Evolutionary conservation across 2,797 vertebrate species (phyloP).

Genomic region (Enteromius paludinosus): DNA sequence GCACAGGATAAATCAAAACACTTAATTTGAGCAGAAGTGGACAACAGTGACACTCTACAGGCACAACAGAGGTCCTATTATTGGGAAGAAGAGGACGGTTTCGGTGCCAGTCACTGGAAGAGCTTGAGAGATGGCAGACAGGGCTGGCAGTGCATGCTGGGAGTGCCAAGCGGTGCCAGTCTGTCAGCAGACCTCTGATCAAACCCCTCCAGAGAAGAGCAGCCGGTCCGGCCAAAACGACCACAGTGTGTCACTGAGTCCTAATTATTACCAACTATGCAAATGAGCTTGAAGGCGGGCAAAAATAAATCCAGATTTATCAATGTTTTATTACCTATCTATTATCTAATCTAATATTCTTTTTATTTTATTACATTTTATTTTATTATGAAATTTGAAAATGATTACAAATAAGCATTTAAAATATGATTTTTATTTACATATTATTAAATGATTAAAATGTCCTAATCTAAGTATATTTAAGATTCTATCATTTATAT

Average conservation of each 20-base stretch:
- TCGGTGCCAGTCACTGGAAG: slow-evolving; percentile 58
- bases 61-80: slow-evolving; percentile 24
- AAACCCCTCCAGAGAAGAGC: slow-evolving; percentile 59
- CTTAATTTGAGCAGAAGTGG: slow-evolving; percentile 7
- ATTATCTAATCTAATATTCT: background rate
- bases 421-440: background rate
- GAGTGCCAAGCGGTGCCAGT: slow-evolving; percentile 75
- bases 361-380: too few relatives aligned
- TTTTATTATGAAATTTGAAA: background rate
- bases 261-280: background rate
- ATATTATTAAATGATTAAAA: background rate
- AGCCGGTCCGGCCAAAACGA: slow-evolving; percentile 9
- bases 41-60: slow-evolving; percentile 13
- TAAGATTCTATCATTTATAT: background rate
- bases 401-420: background rate
- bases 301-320: background rate
- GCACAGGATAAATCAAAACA: slow-evolving; percentile 12
- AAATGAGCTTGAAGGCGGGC: background rate
- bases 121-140: slow-evolving; percentile 40
- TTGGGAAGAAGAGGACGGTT: slow-evolving; percentile 11
- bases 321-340: too few relatives aligned
- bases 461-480: background rate
- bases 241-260: background rate
- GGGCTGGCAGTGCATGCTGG: slow-evolving; percentile 62
- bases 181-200: slow-evolving; percentile 68